Evolutionary conservation across 2,888 invertebrate species (phyloP).

Genomic region (Phortica magna): DNA sequence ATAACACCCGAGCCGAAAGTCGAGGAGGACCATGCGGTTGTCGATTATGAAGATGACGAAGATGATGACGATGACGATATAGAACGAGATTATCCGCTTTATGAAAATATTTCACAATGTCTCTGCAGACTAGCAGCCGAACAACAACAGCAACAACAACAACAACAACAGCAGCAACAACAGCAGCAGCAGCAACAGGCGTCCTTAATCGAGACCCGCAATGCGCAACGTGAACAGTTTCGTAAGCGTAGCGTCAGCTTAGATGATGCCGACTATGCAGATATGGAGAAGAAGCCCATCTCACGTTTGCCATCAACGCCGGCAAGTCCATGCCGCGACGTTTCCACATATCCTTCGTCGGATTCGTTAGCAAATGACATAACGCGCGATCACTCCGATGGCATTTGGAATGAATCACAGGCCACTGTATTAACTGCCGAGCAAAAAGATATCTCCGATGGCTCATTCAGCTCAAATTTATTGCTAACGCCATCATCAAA

Average conservation of each 20-base stretch:
- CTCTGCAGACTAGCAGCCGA: constrained; percentile 47
- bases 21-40: constrained; percentile 22
- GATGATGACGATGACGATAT: constrained; percentile 41
- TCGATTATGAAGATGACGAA: constrained; percentile 49
- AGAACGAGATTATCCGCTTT: constrained; percentile 64
- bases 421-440: constrained; percentile 89
- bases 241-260: constrained; percentile 86
- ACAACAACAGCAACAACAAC: constrained; percentile 78
- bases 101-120: constrained; percentile 70
- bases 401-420: constrained; percentile 94
- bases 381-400: constrained; percentile 90
- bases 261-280: constrained; percentile 79
- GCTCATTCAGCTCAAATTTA: constrained; percentile 79
- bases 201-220: constrained; percentile 23
- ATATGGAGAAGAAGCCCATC: constrained; percentile 68
- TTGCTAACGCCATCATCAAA: constrained; percentile 88
- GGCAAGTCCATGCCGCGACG: constrained; percentile 83
- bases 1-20: constrained; percentile 40
- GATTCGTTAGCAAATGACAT: constrained; percentile 89
- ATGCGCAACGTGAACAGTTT: constrained; percentile 82
- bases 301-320: constrained; percentile 82
- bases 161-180: constrained; percentile 79
- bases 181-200: constrained; percentile 78
- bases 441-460: constrained; percentile 71
- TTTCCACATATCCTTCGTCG: constrained; percentile 86